These are phyloP conservation scores for Neopipo cinnamomea DNA, from an alignment of 2,113 vertebrate genomes.

Conservation along the genomic window DNA sequence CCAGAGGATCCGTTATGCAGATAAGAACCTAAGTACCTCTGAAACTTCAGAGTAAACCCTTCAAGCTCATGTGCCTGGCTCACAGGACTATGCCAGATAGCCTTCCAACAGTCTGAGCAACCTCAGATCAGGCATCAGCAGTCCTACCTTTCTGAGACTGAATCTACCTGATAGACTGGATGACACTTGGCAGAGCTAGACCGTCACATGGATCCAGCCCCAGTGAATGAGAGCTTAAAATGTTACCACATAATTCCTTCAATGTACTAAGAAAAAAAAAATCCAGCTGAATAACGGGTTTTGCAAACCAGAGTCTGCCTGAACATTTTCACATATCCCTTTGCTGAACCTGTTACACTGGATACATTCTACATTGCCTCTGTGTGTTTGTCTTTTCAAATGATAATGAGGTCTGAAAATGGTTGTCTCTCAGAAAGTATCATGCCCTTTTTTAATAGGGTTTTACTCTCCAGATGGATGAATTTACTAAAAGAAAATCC, in stretches of 20 bases:
- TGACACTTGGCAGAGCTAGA: not conserved
- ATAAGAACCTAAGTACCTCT: not conserved
- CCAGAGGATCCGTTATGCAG: not conserved
- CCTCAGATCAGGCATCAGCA: not conserved
- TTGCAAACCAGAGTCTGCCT: not conserved
- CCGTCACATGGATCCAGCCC: not conserved
- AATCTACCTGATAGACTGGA: not conserved
- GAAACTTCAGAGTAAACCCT: not conserved
- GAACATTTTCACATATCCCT: not conserved
- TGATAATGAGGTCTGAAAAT: not conserved
- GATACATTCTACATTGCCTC: not conserved
- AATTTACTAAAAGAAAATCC: not conserved
- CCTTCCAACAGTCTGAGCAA: not conserved
- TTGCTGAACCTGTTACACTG: not conserved
- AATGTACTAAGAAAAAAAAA: not conserved
- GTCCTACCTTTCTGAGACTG: not conserved
- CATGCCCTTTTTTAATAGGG: not conserved
- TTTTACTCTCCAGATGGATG: not conserved
- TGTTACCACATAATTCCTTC: not conserved
- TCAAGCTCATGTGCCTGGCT: not conserved
- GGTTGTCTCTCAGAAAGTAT: not conserved
- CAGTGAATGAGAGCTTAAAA: not conserved
- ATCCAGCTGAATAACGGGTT: not conserved
- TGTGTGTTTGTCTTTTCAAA: not conserved
- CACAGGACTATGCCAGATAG: not conserved